Percentiles rank a stretch among this genome's conserved stretches.
Evolutionary conservation across 2,797 vertebrate species (phyloP).

Genomic region (Poecilia picta): DNA sequence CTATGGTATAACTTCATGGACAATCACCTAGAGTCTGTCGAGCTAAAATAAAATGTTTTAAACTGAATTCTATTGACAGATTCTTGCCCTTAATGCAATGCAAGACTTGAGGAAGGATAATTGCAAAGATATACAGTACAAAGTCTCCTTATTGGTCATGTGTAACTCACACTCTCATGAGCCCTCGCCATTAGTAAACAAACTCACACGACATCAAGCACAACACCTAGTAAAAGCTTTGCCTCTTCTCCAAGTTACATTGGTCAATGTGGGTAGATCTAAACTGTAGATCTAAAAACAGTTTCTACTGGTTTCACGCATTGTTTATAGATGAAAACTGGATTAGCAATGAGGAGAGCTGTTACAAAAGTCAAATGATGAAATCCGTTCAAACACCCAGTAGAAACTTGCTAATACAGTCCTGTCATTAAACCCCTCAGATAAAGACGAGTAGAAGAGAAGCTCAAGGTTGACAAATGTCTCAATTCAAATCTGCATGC

Average conservation of each 20-base stretch:
- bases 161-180: slow-evolving; percentile 40
- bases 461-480: slow-evolving; percentile 33
- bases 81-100: slow-evolving; percentile 60
- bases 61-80: slow-evolving; percentile 66
- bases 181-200: slow-evolving; percentile 58
- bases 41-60: slow-evolving; percentile 50
- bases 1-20: slow-evolving; percentile 19
- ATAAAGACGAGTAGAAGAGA: slow-evolving; percentile 25
- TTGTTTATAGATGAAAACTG: slow-evolving; percentile 7
- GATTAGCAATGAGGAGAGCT: slow-evolving; percentile 11
- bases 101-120: slow-evolving; percentile 63
- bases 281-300: slow-evolving; percentile 14
- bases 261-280: slow-evolving; percentile 28
- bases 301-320: slow-evolving; percentile 24
- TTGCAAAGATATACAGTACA: slow-evolving; percentile 67
- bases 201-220: slow-evolving; percentile 60
- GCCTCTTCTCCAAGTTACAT: slow-evolving; percentile 50
- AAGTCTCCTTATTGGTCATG: slow-evolving; percentile 37
- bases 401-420: slow-evolving; percentile 22
- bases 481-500: slow-evolving; percentile 42
- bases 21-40: slow-evolving; percentile 18
- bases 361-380: slow-evolving; percentile 37
- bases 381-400: slow-evolving; percentile 17
- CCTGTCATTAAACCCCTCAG: slow-evolving; percentile 13
- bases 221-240: slow-evolving; percentile 55